A percentile compares a stretch with the other conserved stretches of the same genome.
phyloP scores from a whole-genome alignment of 2,797 vertebrate species.

The Rhinogobio ventralis region DNA sequence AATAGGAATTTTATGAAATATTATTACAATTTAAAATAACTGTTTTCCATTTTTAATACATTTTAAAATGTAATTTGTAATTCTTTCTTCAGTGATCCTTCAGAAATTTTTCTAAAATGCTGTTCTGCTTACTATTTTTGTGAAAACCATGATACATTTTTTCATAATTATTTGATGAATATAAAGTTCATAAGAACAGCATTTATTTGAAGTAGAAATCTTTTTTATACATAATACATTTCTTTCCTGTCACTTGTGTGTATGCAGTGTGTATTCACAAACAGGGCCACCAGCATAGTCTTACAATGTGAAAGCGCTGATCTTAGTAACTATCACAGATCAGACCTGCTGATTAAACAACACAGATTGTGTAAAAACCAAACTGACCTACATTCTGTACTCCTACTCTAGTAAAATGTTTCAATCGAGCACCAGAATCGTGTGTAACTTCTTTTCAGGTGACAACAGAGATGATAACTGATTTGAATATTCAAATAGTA shows the following conservation, averaged over 20 bases:
- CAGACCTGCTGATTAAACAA: not conserved
- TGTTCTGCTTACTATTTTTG: too few relatives aligned
- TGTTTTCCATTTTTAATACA: not conserved
- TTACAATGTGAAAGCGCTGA: not conserved
- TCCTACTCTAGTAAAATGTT: not conserved
- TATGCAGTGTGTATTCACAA: not conserved
- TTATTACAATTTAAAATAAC: not conserved
- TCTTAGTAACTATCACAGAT: conserved; percentile 7
- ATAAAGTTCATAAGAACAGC: not conserved
- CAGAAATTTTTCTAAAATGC: too few relatives aligned
- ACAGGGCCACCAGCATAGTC: not conserved
- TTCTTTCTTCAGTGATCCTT: too few relatives aligned
- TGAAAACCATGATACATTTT: too few relatives aligned
- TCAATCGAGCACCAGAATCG: not conserved
- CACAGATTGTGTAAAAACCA: not conserved
- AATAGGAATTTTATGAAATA: not conserved
- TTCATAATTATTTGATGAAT: not conserved
- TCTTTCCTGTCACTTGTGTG: not conserved
- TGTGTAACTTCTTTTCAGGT: not conserved
- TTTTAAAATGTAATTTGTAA: not conserved
- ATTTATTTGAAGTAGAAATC: not conserved
- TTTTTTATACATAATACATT: not conserved
- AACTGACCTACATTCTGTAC: conserved; percentile 5
- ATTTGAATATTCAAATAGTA: not conserved
- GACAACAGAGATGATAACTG: not conserved